Base-by-base conservation (phyloP, 2,797 vertebrate genomes). In the Brotula barbata region DNA sequence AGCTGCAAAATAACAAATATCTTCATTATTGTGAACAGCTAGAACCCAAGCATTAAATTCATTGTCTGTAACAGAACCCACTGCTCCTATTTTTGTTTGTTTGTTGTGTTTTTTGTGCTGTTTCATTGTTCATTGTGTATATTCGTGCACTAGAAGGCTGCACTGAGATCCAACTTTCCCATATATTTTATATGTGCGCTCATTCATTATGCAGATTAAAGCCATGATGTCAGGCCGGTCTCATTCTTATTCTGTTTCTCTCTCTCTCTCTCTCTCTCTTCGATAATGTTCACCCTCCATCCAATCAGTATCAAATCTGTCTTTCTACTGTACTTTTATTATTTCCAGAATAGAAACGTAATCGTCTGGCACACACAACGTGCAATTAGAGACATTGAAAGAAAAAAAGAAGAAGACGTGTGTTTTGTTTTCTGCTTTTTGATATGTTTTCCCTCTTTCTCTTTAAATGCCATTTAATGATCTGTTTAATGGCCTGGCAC, bases 381-480 rank as follows among this genome's bases (percentile, higher is more conserved):
- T 77, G 51, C 64, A 83, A 87, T 80, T 78, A 76, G 52, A 65
- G 73, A 66, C 58, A 78, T 64, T 44, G 14, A 56, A 52, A 71
- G 31, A 54, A 52, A 28, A 28, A 8, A 28, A 28, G 25, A 4
- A 61, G 16, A 46, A 60, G 58, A 53, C 15, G 36, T 42, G 50
- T 58, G 75, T 73, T 82, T 71, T 75, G 74, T 81, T 81, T 78
- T 74, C 48, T 60, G 13, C 74, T 63, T 73, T 77, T 74, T 79
- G 60, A 75, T 78, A 62, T 7, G 52, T 69, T 78, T 75, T 59
- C 54, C 53, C 48, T 65, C 60, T 37, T 69, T 54, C 51, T 83
- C 73, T 79, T 81, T 80, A 81, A 82, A 69, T 85, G 76, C 73
- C 23, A 65, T 85, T 81, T 79, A 87, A 87, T 71, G 73, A 75